phyloP scores from a whole-genome alignment of 2,888 invertebrate genomes.

The Amblyteles armatorius region DNA sequence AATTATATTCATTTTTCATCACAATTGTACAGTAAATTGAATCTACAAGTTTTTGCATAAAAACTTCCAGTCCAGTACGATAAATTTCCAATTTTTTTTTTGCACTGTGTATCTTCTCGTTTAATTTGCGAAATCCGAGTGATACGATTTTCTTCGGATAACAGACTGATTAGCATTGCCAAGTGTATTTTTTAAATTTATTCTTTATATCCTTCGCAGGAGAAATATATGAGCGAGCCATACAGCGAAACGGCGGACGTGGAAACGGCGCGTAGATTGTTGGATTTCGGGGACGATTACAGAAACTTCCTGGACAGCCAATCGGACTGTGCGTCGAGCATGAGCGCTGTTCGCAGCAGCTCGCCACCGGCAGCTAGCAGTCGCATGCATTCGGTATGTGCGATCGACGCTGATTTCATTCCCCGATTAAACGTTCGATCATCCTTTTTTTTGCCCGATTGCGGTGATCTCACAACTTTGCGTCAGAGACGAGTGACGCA shows the following conservation, averaged over 20 bases:
- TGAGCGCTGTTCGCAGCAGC: conserved; percentile 88
- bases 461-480: conserved; percentile 22
- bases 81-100: neutral
- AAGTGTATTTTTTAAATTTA: neutral
- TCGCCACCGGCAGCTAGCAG: conserved; percentile 84
- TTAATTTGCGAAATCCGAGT: conserved; percentile 41
- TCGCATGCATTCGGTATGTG: conserved; percentile 81
- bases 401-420: conserved; percentile 25
- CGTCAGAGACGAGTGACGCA: conserved; percentile 73
- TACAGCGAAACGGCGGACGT: conserved; percentile 95
- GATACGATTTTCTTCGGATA: neutral
- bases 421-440: conserved; percentile 22
- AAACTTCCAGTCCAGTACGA: no score
- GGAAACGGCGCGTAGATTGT: conserved; percentile 92
- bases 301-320: conserved; percentile 95
- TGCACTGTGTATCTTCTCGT: neutral
- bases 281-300: conserved; percentile 96
- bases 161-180: conserved; percentile 16
- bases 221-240: conserved; percentile 95
- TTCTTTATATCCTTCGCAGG: conserved; percentile 86
- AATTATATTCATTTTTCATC: no score
- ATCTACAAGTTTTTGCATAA: no score
- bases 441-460: conserved; percentile 8
- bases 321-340: conserved; percentile 93
- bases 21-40: no score